Evolutionary conservation across 2,113 vertebrate genomes (phyloP), one percentile per base, ranked within the genome.

Genomic region (Marcusenius ussheri): DNA sequence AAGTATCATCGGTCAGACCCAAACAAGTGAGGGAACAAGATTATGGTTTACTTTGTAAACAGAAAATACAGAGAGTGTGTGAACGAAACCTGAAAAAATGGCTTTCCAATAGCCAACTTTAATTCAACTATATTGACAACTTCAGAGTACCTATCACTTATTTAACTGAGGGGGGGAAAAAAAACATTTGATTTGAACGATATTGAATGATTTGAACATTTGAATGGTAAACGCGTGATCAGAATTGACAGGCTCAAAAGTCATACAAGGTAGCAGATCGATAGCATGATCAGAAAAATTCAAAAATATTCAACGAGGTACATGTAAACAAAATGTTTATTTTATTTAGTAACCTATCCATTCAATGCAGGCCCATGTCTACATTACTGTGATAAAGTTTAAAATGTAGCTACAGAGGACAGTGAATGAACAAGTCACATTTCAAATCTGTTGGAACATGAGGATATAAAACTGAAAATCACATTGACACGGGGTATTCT

Each of bases 381-480:
- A 74, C 66, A 74, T 74, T 74, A 84, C 19, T 1, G 8, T 24
- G 83, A 84, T 47, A 84, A 46, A 11, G 24, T 47, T 45, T 84
- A 42, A 80, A 80, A 80, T 80, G 74, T 84, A 84, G 39, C 83
- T 84, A 84, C 39, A 84, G 45, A 84, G 19, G 45, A 84, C 45
- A 46, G 24, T 47, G 83, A 84, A 84, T 84, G 83, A 84, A 24
- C 83, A 84, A 80, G 74, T 80, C 35, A 42, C 35, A 42, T 42
- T 80, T 80, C 74, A 80, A 80, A 80, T 80, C 70, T 83, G 19
- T 47, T n/a, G 83, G 45, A 84, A 84, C 35, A 84, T 9, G 9
- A 84, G 21, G 83, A 84, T 84, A 47, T 24, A 84, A 84, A 84
- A 84, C 39, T 84, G 42, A 84, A 84, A 84, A 84, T 84, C 21